Conservation (phyloP, 2,888 invertebrate genomes). For the Sinohyriopsis cumingii region DNA sequence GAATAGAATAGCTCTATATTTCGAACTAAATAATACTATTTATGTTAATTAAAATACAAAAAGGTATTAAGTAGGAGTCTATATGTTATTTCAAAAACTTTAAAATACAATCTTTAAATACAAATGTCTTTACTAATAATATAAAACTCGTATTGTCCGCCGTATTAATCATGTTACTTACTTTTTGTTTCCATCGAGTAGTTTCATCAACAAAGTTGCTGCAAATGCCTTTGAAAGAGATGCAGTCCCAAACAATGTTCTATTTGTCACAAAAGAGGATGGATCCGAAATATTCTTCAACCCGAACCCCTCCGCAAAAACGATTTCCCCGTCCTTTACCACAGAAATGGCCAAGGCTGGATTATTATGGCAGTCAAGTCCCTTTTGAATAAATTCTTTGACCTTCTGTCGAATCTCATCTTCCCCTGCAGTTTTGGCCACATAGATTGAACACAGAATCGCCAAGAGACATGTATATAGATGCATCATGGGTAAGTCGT, state of each 20-base stretch:
- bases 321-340: slow-evolving; percentile 33
- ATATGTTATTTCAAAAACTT: no score
- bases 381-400: slow-evolving; percentile 17
- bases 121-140: neutral
- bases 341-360: slow-evolving; percentile 40
- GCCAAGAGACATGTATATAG: no score
- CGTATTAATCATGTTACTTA: slow-evolving; percentile 3
- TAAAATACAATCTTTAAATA: no score
- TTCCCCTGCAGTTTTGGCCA: no score
- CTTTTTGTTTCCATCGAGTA: slow-evolving; percentile 35
- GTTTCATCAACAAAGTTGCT: slow-evolving; percentile 39
- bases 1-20: no score
- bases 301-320: slow-evolving; percentile 40
- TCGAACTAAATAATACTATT: no score
- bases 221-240: slow-evolving; percentile 49
- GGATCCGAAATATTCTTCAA: slow-evolving; percentile 16
- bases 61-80: no score
- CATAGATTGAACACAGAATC: no score
- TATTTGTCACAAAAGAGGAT: slow-evolving; percentile 36
- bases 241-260: slow-evolving; percentile 47
- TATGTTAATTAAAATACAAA: no score
- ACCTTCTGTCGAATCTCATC: slow-evolving; percentile 1
- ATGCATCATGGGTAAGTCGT: no score
- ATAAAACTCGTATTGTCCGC: neutral
- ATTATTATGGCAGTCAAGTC: slow-evolving; percentile 27